Base-by-base conservation (phyloP, 2,113 vertebrate genomes). In the Lasiurus cinereus region DNA sequence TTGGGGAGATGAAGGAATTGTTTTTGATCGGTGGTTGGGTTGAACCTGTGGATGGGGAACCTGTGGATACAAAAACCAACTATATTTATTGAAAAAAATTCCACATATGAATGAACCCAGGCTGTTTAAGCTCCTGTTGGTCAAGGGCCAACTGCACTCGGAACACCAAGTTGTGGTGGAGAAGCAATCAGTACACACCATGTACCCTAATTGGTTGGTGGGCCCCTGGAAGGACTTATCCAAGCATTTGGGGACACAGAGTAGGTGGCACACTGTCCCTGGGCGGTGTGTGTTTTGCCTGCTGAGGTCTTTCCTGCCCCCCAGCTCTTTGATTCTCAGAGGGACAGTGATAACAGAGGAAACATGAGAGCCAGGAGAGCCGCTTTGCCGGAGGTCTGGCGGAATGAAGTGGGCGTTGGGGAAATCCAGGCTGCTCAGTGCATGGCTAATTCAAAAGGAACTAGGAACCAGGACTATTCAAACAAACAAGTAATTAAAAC, bases 401-500 rank as follows among this genome's bases (percentile, higher is more conserved):
- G 50, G 43, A 86, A 43, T 2, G 8, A 50, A 70, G 64, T 52
- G 43, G 33, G 27, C 1, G 1, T 70, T 27, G 50, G 5, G 33
- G 64, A 91, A 46, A 89, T 62, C 50, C 5, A 67, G 36, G 52
- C 83, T 12, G 1, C 39, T 48, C 13, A 11, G 46, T 73, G 52
- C 67, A 48, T 19, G 31, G 11, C 21, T 59, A 18, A 54, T 24
- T 67, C 21, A 21, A 96, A 82, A 72, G 24, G 72, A 69, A 74
- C 72, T 22, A 29, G 69, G 54, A 88, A 74, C 90, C 24, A 43
- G 13, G 8, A 14, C 36, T 36, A 70, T 5, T 67, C 50, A 56
- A 83, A 73, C 16, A 83, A 93, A 56, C 62, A 78, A 72, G 36
- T 33, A 82, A 76, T 43, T 66, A 19, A 67, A 70, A 89, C 76